Evolutionary conservation across 1,140 invertebrate genomes (phyloP).

Genomic region (Lethrus apterus): DNA sequence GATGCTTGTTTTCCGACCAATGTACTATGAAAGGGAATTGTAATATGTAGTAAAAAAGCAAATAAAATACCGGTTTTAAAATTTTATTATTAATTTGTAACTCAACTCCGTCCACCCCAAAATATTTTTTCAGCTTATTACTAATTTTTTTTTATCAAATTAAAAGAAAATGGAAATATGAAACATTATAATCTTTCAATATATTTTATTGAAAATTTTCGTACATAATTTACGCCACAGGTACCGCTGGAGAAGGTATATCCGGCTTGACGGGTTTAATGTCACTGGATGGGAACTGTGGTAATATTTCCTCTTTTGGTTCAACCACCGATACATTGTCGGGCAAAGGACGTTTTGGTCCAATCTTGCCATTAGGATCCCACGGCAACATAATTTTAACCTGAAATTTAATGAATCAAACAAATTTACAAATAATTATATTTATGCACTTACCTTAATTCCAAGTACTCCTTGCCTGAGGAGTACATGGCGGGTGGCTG

Average conservation of each 20-base stretch:
- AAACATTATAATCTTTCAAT: too few relatives aligned
- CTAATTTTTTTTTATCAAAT: too few relatives aligned
- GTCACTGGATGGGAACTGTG: conserved; percentile 55
- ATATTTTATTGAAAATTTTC: conserved; percentile 18
- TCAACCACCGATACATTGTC: conserved; percentile 94
- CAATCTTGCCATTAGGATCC: conserved; percentile 94
- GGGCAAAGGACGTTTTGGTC: conserved; percentile 93
- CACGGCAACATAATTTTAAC: conserved; percentile 99
- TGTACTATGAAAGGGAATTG: too few relatives aligned
- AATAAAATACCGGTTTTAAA: too few relatives aligned
- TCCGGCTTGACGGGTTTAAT: conserved; percentile 49
- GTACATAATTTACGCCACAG: conserved; percentile 22
- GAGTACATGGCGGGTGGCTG: conserved; percentile 94
- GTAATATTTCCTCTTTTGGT: conserved; percentile 79
- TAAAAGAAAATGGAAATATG: too few relatives aligned
- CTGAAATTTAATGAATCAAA: conserved; percentile 18
- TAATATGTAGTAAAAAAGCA: too few relatives aligned
- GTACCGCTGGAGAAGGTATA: conserved; percentile 39
- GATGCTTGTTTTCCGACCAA: too few relatives aligned
- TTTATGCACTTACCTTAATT: conserved; percentile 58
- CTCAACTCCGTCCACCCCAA: too few relatives aligned
- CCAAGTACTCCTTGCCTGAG: conserved; percentile 87
- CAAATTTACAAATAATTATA: conserved; percentile 15
- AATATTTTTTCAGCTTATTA: too few relatives aligned
- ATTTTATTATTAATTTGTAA: too few relatives aligned